Conservation (phyloP, 2,113 vertebrate species). For the Solea senegalensis region DNA sequence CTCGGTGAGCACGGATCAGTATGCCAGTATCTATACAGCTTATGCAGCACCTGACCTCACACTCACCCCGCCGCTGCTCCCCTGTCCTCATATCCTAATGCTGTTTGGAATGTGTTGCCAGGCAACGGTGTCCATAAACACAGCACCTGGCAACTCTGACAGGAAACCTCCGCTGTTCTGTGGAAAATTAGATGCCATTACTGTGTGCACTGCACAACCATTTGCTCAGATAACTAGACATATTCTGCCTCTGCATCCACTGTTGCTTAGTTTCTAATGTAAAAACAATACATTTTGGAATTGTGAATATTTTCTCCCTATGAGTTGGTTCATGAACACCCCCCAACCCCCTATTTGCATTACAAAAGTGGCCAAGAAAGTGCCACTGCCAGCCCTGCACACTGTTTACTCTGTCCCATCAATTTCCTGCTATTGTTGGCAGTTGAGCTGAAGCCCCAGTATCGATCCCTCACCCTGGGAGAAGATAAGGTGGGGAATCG, state of each 20-base stretch:
- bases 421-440: conserved; percentile 87
- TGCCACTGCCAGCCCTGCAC: conserved; percentile 67
- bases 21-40: conserved; percentile 17
- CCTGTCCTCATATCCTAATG: conserved; percentile 42
- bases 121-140: conserved; percentile 74
- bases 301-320: conserved; percentile 5
- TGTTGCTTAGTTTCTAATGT: conserved; percentile 8
- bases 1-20: conserved; percentile 16
- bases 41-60: conserved; percentile 44
- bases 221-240: conserved; percentile 52
- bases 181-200: conserved; percentile 69
- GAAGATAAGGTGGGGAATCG: conserved; percentile 86
- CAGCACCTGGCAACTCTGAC: conserved; percentile 76
- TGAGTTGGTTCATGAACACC: conserved; percentile 60
- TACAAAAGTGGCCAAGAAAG: conserved; percentile 63
- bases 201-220: conserved; percentile 28
- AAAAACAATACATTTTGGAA: background rate
- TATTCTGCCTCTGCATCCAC: conserved; percentile 15
- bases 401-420: conserved; percentile 76
- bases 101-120: conserved; percentile 79
- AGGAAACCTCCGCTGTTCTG: conserved; percentile 72
- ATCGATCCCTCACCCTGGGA: conserved; percentile 84
- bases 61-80: conserved; percentile 45
- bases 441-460: conserved; percentile 81
- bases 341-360: conserved; percentile 73